These are phyloP conservation scores for Cosmia pyralina DNA, from an alignment of 2,888 invertebrate genomes.

Conservation along the genomic window DNA sequence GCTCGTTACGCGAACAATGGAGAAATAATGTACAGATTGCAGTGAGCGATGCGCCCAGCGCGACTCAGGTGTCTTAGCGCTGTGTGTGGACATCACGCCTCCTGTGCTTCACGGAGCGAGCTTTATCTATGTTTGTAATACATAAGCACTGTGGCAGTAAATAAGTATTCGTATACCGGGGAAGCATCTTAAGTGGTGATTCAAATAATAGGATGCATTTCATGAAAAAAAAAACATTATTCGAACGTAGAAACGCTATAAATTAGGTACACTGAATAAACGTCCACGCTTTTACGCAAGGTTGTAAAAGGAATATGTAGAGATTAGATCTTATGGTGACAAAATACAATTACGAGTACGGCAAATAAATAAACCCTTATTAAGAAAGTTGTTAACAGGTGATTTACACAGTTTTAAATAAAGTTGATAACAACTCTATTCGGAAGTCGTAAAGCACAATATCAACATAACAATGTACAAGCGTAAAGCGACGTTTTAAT, in stretches of 20 bases:
- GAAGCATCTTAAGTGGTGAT: conserved; percentile 24
- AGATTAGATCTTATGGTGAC: conserved; percentile 6
- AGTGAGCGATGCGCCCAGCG: conserved; percentile 90
- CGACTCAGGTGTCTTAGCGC: conserved; percentile 88
- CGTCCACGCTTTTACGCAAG: not conserved
- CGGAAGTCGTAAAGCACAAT: conserved; percentile 67
- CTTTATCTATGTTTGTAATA: conserved; percentile 61
- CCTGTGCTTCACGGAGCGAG: conserved; percentile 48
- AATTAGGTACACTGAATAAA: not conserved
- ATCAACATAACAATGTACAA: conserved; percentile 65
- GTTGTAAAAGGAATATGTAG: conserved; percentile 2
- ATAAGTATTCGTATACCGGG: conserved; percentile 33
- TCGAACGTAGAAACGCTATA: not conserved
- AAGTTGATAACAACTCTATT: conserved; percentile 61
- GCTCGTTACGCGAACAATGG: conserved; percentile 91
- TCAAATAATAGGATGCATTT: conserved; percentile 12
- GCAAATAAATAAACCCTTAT: conserved; percentile 8
- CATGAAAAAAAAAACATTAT: conserved; percentile 14
- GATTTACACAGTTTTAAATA: conserved; percentile 55
- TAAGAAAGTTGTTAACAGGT: conserved; percentile 33
- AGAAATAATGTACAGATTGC: conserved; percentile 91
- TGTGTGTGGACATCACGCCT: conserved; percentile 84
- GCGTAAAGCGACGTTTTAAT: conserved; percentile 66
- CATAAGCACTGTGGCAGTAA: conserved; percentile 45
- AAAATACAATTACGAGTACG: conserved; percentile 28